Evolutionary conservation across 1,140 invertebrate species (phyloP), one percentile per base, ranked within the genome.

Genomic region (Lepidurus apus): DNA sequence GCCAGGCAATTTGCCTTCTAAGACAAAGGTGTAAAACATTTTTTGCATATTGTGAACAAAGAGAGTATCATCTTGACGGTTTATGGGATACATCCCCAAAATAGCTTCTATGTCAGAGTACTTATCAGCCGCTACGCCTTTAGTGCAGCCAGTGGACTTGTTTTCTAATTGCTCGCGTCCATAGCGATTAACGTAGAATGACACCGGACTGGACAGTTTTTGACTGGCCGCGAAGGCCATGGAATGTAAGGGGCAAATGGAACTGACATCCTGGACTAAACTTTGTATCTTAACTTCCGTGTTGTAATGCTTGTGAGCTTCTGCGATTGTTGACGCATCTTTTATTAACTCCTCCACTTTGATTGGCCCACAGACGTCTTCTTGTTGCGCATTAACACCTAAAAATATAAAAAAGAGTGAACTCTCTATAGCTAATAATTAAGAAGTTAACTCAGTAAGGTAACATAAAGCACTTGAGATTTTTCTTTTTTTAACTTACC

Each of bases 181-280:
- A 65, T 65, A 65, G 21, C 53, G 53, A 65, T 65, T 65, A 21
- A 65, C 53, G 53, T 65, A 65, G 53, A 65, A 65, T 65, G 53
- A 65, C 53, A 65, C 53, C n/a, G 53, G 53, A 65, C 53, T 65
- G 53, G 53, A 65, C 53, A 65, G 53, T 65, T 65, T 65, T 17
- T 65, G 17, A 65, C 53, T 65, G 9, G 53, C 53, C 17, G 21
- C 53, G 1, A 65, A 17, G 53, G 53, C 53, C 53, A 65, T 65
- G 53, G 53, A 21, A 65, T 65, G 53, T 65, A 65, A 65, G 17
- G 53, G 53, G 21, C 53, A 65, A 65, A 65, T 17, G 53, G 53
- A 65, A 21, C 53, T 65, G 17, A 65, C 53, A 65, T 65, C 53
- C 53, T 13, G 17, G 6, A 65, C 6, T 4, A 65, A 65, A 65